These are phyloP conservation scores for Carcharodon carcharias DNA, from an alignment of 2,797 vertebrate species.

Conservation along the genomic window DNA sequence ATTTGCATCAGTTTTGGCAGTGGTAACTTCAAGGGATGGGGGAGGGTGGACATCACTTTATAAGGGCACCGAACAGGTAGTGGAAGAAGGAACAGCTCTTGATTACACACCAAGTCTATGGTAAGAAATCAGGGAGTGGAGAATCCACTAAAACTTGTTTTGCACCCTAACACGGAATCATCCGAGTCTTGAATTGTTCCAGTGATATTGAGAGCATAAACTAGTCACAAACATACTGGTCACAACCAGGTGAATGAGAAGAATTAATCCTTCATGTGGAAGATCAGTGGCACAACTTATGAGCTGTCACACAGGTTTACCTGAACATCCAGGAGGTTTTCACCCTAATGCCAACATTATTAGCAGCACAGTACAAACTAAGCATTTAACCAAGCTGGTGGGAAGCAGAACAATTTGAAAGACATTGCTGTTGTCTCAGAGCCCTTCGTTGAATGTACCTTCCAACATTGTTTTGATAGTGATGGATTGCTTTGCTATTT, in stretches of 20 bases:
- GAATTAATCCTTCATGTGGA: background rate
- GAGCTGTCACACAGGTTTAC: background rate
- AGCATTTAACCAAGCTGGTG: background rate
- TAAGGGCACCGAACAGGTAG: background rate
- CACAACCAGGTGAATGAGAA: background rate
- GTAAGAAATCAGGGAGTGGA: too few relatives aligned
- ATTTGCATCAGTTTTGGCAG: background rate
- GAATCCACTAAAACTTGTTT: background rate
- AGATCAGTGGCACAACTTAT: background rate
- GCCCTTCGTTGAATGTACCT: background rate
- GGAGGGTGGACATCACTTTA: too few relatives aligned
- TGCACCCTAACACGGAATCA: background rate
- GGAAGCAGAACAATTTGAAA: background rate
- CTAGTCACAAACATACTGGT: background rate
- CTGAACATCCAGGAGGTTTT: background rate
- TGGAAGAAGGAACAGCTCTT: background rate
- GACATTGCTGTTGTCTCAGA: background rate
- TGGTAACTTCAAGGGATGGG: too few relatives aligned
- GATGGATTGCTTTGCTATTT: constrained; percentile 39
- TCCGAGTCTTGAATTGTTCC: background rate
- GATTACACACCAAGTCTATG: background rate
- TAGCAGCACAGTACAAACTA: background rate
- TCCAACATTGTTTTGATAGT: constrained; percentile 40
- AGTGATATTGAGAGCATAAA: background rate
- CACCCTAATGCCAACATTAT: background rate